Evolutionary conservation across 2,888 invertebrate species (phyloP).

Genomic region (Reticulitermes lucifugus): DNA sequence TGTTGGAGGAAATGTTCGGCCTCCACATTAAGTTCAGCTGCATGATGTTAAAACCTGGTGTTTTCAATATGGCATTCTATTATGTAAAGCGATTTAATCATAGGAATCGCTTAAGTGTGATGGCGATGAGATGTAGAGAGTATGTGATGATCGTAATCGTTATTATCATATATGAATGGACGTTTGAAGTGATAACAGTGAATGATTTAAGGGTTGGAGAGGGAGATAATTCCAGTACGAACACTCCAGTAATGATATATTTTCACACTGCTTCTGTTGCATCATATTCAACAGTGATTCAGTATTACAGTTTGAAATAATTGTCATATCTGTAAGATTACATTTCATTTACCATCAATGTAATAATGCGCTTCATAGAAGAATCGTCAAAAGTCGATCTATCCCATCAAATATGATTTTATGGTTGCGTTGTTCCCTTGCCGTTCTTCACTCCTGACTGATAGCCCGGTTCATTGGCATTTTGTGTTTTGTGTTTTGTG

Average conservation of each 20-base stretch:
- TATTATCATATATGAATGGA: background rate
- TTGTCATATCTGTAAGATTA: no score
- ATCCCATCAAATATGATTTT: no score
- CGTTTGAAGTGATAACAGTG: background rate
- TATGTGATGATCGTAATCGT: background rate
- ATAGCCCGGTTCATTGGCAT: no score
- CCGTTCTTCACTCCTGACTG: no score
- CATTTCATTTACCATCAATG: no score
- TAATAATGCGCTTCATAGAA: no score
- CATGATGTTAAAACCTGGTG: background rate
- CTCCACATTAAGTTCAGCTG: background rate
- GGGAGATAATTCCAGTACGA: background rate
- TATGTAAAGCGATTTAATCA: background rate
- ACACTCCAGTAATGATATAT: background rate
- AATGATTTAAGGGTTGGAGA: background rate
- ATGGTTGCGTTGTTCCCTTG: no score
- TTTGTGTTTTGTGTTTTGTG: no score
- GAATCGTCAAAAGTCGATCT: no score
- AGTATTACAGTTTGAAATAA: no score
- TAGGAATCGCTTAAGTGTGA: background rate
- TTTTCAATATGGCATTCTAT: background rate
- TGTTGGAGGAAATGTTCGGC: background rate
- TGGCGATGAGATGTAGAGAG: background rate
- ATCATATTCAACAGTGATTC: no score
- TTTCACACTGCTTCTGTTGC: no score